Evolutionary conservation across 2,113 vertebrate genomes (phyloP).

Genomic region (Aythya baeri): DNA sequence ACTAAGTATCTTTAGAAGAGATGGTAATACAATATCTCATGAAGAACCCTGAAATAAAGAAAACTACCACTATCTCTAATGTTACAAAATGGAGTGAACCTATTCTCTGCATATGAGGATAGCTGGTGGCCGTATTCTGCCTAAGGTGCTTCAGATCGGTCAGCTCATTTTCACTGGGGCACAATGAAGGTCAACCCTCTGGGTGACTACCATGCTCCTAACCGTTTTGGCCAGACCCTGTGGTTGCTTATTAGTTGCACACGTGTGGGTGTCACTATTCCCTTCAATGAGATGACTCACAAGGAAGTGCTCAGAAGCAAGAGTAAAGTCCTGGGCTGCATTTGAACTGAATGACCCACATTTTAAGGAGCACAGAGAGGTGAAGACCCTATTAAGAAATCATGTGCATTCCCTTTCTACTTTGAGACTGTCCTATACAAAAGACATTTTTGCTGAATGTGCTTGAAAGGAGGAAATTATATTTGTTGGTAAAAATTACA

Average conservation of each 20-base stretch:
- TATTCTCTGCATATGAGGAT: not conserved
- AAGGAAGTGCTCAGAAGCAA: not conserved
- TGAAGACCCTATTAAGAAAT: not conserved
- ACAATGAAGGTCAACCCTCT: not conserved
- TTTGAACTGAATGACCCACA: accelerated
- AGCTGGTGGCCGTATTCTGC: not conserved
- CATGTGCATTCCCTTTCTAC: accelerated
- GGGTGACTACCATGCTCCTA: not conserved
- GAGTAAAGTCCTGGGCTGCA: not conserved
- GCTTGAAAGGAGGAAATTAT: constrained; percentile 35
- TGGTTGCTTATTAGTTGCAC: not conserved
- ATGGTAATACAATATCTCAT: not conserved
- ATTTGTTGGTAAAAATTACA: constrained; percentile 40
- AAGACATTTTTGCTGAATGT: constrained; percentile 7
- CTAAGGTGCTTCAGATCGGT: not conserved
- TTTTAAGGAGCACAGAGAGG: not conserved
- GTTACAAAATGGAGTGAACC: not conserved
- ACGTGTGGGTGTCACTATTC: not conserved
- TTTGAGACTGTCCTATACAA: not conserved
- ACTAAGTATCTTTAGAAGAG: not conserved
- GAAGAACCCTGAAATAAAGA: not conserved
- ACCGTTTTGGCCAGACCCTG: accelerated
- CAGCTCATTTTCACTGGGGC: not conserved
- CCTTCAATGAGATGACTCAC: not conserved
- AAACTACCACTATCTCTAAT: not conserved